Evolutionary conservation across 1,140 invertebrate species (phyloP), one percentile per base, ranked within the genome.

Genomic region (Heliconius eleuchia): DNA sequence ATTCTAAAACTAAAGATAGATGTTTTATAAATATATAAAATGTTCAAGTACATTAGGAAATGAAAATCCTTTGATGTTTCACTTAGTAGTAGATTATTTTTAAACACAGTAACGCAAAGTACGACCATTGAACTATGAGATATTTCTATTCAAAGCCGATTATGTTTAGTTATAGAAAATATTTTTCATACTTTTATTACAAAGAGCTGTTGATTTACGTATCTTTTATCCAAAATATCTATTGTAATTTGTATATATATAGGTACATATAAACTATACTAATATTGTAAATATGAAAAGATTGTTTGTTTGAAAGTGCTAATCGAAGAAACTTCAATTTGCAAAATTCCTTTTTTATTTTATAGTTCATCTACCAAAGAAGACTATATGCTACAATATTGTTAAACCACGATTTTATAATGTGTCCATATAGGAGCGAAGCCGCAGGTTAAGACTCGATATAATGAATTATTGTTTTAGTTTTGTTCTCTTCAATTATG

Each of bases 61-160:
- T 16, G 60, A 39, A 30, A 74, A 70, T 66, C 57, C 73, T 71
- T 79, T 71, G 78, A 75, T 79, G 78, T 78, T 73, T 73, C 72
- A 78, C 72, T 72, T 37, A 42, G 73, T 74, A 34, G 73, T 55
- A 72, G 60, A 60, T 77, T 79, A 79, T 79, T 79, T 74, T 74
- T 79, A 71, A 60, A 23, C 60, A n/a, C 73, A 60, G 46, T 50
- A 73, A 79, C 60, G 18, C 57, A 60, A 30, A 52, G 42, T 66
- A 27, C 13, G 78, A 75, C 74, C 78, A 75, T 37, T 79, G 78
- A 73, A 60, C 78, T 75, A 16, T 79, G 70, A 79, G 74, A 79
- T 76, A 66, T 66, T 66, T 66, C 60, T 66, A 66, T 66, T 66
- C 60, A 13, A 30, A 27, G 23, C 23, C 60, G 60, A 27, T 27